These are phyloP conservation scores for Sisyra terminalis DNA, from an alignment of 2,888 invertebrate species.

Conservation along the genomic window DNA sequence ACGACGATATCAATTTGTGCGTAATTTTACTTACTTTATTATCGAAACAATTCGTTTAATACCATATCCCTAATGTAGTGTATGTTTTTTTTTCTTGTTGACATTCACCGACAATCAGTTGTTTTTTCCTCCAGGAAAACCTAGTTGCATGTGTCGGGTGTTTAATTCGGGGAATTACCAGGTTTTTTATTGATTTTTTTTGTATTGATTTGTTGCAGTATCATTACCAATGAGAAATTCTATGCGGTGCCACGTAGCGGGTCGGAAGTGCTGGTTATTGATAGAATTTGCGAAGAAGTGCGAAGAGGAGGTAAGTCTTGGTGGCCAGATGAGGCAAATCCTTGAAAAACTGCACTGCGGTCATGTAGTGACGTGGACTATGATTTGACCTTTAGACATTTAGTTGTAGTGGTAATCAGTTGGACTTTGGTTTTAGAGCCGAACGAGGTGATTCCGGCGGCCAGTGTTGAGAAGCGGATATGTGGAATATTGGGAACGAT, in stretches of 20 bases:
- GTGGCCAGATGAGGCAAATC: conserved; percentile 4
- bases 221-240: conserved; percentile 79
- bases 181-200: conserved; percentile 11
- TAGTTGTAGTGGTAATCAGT: no score
- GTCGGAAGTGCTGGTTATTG: conserved; percentile 66
- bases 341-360: no score
- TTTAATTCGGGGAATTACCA: conserved; percentile 8
- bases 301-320: conserved; percentile 14
- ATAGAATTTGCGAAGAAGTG: conserved; percentile 39
- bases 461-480: conserved; percentile 47
- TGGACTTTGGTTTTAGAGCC: conserved; percentile 26
- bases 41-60: no score
- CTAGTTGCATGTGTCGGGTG: no score
- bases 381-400: no score
- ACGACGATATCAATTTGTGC: no score
- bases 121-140: conserved; percentile 2
- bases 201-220: conserved; percentile 47
- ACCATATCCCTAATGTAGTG: no score
- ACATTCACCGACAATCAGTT: conserved; percentile 1
- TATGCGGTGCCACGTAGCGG: conserved; percentile 67
- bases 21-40: not conserved
- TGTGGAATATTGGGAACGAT: conserved; percentile 83
- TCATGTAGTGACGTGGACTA: no score
- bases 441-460: conserved; percentile 43
- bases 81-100: not conserved